Conservation (phyloP, 1,140 invertebrate genomes). For the Lineus longissimus region DNA sequence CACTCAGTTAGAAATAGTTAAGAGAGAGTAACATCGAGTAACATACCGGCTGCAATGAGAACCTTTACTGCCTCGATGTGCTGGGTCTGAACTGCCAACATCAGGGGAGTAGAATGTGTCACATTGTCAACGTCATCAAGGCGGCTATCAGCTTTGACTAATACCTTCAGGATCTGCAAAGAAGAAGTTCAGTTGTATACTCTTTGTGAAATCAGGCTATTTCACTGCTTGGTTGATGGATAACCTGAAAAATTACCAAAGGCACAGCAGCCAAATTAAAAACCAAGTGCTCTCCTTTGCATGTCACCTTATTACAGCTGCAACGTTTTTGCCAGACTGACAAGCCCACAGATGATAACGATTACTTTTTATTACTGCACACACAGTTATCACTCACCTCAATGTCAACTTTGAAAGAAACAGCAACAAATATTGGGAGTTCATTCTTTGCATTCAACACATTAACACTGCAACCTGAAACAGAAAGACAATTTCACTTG, state of each 20-base stretch:
- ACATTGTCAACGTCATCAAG: slow-evolving; percentile 32
- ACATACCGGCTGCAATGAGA: slow-evolving; percentile 19
- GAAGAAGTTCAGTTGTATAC: neutral
- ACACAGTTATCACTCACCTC: slow-evolving; percentile 36
- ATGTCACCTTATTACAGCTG: no score
- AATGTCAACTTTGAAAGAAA: slow-evolving; percentile 31
- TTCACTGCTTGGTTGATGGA: neutral
- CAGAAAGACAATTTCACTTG: slow-evolving; percentile 16
- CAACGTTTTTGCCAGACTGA: no score
- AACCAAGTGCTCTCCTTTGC: no score
- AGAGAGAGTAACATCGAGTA: no score
- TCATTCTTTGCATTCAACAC: slow-evolving; percentile 31
- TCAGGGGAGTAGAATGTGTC: slow-evolving; percentile 10
- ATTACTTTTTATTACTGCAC: no score
- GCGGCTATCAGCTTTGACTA: slow-evolving; percentile 41
- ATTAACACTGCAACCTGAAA: slow-evolving; percentile 38
- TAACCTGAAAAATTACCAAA: no score
- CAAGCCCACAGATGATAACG: no score
- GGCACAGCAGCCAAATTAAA: no score
- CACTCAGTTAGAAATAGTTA: slow-evolving; percentile 30
- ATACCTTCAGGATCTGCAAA: slow-evolving; percentile 34
- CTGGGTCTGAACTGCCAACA: slow-evolving; percentile 11
- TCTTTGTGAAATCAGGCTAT: no score
- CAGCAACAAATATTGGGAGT: slow-evolving; percentile 32
- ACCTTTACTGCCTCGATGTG: slow-evolving; percentile 17